Evolutionary conservation across 1,140 invertebrate genomes (phyloP), one percentile per base, ranked within the genome.

Genomic region (Drosophila littoralis): DNA sequence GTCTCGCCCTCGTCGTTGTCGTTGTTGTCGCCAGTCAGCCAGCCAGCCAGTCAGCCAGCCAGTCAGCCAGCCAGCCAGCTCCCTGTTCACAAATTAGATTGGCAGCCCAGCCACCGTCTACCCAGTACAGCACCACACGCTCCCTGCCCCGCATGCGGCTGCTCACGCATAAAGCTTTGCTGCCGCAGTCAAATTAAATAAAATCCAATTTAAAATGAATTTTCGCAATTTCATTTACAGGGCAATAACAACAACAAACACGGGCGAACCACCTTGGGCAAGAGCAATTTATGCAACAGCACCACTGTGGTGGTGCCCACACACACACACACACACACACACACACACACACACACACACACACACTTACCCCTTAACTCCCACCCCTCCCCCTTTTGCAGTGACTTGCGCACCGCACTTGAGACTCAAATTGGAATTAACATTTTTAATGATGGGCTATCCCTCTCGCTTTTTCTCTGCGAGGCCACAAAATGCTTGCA

Each of bases 191-290:
- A 89, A 89, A 89, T 89, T 89, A 89, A 89, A 89, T 89, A 89
- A 89, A 89, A 89, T 89, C 84, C 84, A 89, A 89, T 89, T 89
- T 89, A 89, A 89, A 89, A 89, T 89, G 84, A 89, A 89, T 89
- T 89, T 89, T 89, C 84, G 84, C 84, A 89, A 89, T 89, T 89
- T 89, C 84, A 89, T 89, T 89, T 89, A 89, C 82, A 84, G 77
- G 67, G 51, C 64, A 76, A 72, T 64, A 36, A 33, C 57, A 32
- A 36, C 64, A 35, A 52, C 33, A 42, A 48, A 36, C 66, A 28
- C 22, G 32, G 48, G 9, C 15, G 22, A 63, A 69, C 57, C 57
- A 77, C 69, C 63, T 48, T 52, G 70, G 67, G 66, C 60, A 58
- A 75, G 40, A 59, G 70, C 63, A 77, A 73, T 63, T 77, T 77